A percentile compares a stretch with the other conserved stretches of the same genome.
phyloP scores from a whole-genome alignment of 2,113 vertebrate genomes.

The Tympanuchus pallidicinctus region DNA sequence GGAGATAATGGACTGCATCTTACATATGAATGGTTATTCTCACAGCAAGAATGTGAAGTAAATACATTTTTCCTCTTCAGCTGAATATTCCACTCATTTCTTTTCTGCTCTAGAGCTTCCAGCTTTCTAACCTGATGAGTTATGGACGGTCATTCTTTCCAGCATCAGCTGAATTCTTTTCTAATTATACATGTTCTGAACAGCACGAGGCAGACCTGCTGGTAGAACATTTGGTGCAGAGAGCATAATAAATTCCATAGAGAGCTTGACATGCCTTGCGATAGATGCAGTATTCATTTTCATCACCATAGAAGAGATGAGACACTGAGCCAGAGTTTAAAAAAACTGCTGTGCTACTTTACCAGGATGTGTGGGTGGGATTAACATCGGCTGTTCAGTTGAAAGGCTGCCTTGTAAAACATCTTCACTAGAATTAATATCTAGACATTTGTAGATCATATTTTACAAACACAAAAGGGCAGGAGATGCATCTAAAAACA shows the following conservation, averaged over 20 bases:
- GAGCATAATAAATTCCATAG: conserved; percentile 66
- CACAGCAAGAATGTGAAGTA: background rate
- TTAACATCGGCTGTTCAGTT: background rate
- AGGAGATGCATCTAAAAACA: background rate
- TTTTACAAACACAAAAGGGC: background rate
- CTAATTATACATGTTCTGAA: conserved; percentile 71
- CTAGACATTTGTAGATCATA: conserved; percentile 8
- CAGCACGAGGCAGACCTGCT: conserved; percentile 44
- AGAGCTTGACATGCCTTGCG: conserved; percentile 41
- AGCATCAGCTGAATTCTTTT: conserved; percentile 42
- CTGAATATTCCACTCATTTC: conserved; percentile 7
- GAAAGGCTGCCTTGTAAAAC: conserved; percentile 11
- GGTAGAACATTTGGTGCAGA: conserved; percentile 65
- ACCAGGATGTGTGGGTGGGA: background rate
- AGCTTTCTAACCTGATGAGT: conserved; percentile 65
- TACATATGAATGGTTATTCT: background rate
- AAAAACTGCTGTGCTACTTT: background rate
- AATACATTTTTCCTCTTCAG: background rate
- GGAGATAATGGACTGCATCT: background rate
- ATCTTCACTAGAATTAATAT: background rate
- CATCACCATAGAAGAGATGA: conserved; percentile 33
- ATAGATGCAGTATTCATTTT: conserved; percentile 66
- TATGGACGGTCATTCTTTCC: conserved; percentile 61
- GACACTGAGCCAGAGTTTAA: conserved; percentile 29
- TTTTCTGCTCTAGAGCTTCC: conserved; percentile 21